A percentile compares a stretch with the other conserved stretches of the same genome.
Evolutionary conservation across 2,797 vertebrate species (phyloP).

Genomic region (Phrynocephalus forsythii): DNA sequence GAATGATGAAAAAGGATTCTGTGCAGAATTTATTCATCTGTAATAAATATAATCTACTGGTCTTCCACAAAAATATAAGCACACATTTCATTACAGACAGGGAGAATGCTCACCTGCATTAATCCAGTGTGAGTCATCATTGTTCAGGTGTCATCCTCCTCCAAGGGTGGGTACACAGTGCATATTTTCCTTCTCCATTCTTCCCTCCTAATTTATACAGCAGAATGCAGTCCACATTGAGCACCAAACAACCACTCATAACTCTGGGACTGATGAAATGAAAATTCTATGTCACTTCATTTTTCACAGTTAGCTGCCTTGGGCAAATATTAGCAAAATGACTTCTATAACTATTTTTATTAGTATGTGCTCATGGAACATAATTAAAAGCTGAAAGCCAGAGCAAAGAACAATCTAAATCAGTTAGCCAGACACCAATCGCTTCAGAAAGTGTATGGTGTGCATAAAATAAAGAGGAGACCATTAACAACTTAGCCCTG

Average conservation of each 20-base stretch:
- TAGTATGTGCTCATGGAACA: slow-evolving; percentile 61
- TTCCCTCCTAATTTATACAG: slow-evolving; percentile 45
- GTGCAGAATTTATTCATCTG: slow-evolving; percentile 32
- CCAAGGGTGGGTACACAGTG: slow-evolving; percentile 55
- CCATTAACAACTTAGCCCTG: slow-evolving; percentile 11
- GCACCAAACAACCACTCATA: slow-evolving; percentile 46
- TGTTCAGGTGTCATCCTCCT: slow-evolving; percentile 26
- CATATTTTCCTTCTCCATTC: slow-evolving; percentile 35
- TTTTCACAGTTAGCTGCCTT: slow-evolving; percentile 58
- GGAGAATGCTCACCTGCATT: slow-evolving; percentile 46
- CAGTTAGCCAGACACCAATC: slow-evolving; percentile 42
- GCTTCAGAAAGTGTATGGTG: slow-evolving; percentile 50
- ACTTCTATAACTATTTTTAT: slow-evolving; percentile 68
- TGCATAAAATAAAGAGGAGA: slow-evolving; percentile 27
- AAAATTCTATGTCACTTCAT: slow-evolving; percentile 54
- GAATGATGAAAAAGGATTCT: slow-evolving; percentile 44
- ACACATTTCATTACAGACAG: slow-evolving; percentile 44
- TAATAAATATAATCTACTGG: slow-evolving; percentile 48
- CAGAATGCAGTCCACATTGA: slow-evolving; percentile 42
- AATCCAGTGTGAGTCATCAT: slow-evolving; percentile 53
- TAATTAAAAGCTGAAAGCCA: slow-evolving; percentile 67
- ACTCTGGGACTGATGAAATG: slow-evolving; percentile 58
- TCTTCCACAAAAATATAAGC: slow-evolving; percentile 46
- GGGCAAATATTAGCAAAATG: slow-evolving; percentile 68
- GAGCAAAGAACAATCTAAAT: slow-evolving; percentile 50